Evolutionary conservation across 1,140 invertebrate species (phyloP), one percentile per base, ranked within the genome.

Genomic region (Papilio polyxenes): DNA sequence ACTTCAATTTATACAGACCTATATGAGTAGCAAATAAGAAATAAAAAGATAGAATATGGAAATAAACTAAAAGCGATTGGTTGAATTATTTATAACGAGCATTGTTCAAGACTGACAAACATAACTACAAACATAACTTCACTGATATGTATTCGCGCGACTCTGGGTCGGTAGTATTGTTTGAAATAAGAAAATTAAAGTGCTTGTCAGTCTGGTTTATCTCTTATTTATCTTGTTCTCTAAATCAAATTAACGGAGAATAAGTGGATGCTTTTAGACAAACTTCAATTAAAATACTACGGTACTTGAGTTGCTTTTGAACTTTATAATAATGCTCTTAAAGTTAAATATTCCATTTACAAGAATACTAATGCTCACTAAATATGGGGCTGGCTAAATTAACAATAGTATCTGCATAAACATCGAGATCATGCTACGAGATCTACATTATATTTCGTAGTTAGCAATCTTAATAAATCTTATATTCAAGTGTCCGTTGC

Each of bases 231-330:
- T 59, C 11, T n/a, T n/a, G 17, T 59, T 15, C 23, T 72, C 23
- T 72, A 37, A 72, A 72, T 72, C 65, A 23, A 72, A 72, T 72
- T 72, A 72, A 72, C 11, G 37, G 11, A 31, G 62, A 13, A 65
- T 65, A 31, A 65, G 62, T 65, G 62, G 62, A 65, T 31, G 62
- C 62, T 65, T 65, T 65, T 31, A 65, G 62, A 65, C 62, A 65
- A 65, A 65, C 62, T 65, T 23, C 62, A 65, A 65, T 65, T 65
- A 31, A 31, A 65, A 65, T 65, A 65, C 23, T 31, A 4, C 23
- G 7, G 59, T 31, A 31, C 62, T 65, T 65, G 6, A 65, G 62
- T 31, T 65, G 62, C 23, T 65, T 65, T 31, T 31, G n/a, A 65
- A 65, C 62, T 31, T 65, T 65, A 31, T 65, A 65, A 65, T 31